Conservation (phyloP, 1,140 invertebrate genomes). For the Popillia japonica region DNA sequence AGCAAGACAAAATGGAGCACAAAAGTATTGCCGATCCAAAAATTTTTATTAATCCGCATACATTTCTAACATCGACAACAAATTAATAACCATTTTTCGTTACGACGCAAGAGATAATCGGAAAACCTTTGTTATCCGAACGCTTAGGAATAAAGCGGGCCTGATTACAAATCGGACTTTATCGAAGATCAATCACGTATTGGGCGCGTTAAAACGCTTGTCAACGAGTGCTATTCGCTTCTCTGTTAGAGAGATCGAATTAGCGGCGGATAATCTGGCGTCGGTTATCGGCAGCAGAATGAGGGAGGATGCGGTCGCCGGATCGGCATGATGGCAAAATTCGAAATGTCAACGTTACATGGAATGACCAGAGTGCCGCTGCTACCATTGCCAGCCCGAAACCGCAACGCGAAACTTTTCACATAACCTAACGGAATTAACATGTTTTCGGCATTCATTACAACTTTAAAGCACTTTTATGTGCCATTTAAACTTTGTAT, state of each 20-base stretch:
- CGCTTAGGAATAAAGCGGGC: background rate
- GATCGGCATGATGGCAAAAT: slow-evolving; percentile 7
- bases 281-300: background rate
- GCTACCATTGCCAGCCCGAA: background rate
- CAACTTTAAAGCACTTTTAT: slow-evolving; percentile 32
- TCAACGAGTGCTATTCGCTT: background rate
- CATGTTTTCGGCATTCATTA: slow-evolving; percentile 35
- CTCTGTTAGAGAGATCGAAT: slow-evolving; percentile 1
- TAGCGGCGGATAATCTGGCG: background rate
- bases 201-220: background rate
- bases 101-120: background rate
- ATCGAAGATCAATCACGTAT: background rate
- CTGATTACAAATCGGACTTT: background rate
- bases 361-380: background rate
- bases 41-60: too few species aligned
- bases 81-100: background rate
- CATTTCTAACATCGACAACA: too few species aligned
- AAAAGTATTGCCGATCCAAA: background rate
- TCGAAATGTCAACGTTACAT: slow-evolving; percentile 8
- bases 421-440: slow-evolving; percentile 32
- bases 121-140: background rate
- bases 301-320: background rate
- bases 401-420: slow-evolving; percentile 27
- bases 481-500: slow-evolving; percentile 32
- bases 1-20: background rate